A percentile compares a stretch with the other conserved stretches of the same genome.
Evolutionary conservation across 2,888 invertebrate species (phyloP).

Genomic region (Chelonus formosanus): DNA sequence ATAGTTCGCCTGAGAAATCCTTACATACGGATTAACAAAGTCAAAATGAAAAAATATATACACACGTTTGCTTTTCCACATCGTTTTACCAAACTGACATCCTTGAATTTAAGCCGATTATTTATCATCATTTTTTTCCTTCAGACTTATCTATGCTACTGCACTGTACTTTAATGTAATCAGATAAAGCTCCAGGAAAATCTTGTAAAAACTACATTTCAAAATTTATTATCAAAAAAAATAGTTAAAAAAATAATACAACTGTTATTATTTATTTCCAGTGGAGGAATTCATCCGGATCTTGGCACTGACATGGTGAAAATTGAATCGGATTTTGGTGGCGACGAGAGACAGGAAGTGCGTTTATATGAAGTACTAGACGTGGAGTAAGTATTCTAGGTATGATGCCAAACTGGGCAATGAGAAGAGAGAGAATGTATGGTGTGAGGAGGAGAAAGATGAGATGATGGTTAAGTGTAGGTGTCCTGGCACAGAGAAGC

Average conservation of each 20-base stretch:
- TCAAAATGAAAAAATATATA: not conserved
- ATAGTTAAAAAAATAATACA: too few relatives aligned
- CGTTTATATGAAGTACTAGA: slow-evolving; percentile 6
- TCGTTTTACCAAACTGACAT: not conserved
- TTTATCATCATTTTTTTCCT: not conserved
- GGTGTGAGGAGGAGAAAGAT: not conserved
- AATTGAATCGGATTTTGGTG: slow-evolving; percentile 18
- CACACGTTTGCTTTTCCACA: not conserved
- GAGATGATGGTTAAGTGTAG: slow-evolving; percentile 1
- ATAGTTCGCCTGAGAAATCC: slow-evolving; percentile 19
- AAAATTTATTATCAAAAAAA: too few relatives aligned
- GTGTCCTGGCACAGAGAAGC: not conserved
- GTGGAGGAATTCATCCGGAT: not conserved
- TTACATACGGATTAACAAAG: slow-evolving; percentile 18
- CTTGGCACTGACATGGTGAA: slow-evolving; percentile 11
- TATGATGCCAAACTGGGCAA: not conserved
- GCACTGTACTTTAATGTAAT: too few relatives aligned
- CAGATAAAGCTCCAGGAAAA: too few relatives aligned
- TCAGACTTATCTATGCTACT: not conserved
- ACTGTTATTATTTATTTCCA: not conserved
- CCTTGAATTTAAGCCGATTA: slow-evolving; percentile 7
- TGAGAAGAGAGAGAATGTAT: slow-evolving; percentile 1
- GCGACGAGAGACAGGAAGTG: slow-evolving; percentile 4
- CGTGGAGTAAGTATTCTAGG: not conserved
- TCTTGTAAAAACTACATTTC: too few relatives aligned